A percentile compares a stretch with the other conserved stretches of the same genome.
These are phyloP conservation scores for Amblyraja radiata DNA, from an alignment of 2,797 vertebrate genomes.

Conservation along the genomic window DNA sequence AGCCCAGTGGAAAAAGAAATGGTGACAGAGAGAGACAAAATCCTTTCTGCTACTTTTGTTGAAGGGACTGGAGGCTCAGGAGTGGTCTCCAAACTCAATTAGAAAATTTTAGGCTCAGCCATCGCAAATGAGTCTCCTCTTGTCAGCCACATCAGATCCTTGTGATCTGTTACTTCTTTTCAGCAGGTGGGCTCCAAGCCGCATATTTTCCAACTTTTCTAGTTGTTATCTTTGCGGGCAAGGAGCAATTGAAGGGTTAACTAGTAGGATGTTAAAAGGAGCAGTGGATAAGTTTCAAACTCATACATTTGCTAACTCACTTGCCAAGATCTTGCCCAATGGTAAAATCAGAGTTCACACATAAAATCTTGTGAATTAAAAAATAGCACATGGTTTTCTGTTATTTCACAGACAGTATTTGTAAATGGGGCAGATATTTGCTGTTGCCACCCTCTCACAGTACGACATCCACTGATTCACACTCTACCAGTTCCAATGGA, in stretches of 20 bases:
- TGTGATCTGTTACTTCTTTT: not conserved
- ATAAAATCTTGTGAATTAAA: not conserved
- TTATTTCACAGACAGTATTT: not conserved
- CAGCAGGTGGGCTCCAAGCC: not conserved
- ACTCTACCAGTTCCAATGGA: too few relatives aligned
- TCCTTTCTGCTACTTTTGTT: not conserved
- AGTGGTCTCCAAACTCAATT: not conserved
- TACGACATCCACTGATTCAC: too few relatives aligned
- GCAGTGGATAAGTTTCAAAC: not conserved
- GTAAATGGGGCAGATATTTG: not conserved
- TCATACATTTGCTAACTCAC: not conserved
- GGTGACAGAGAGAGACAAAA: not conserved
- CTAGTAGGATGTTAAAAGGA: not conserved
- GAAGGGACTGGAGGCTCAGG: not conserved
- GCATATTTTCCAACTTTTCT: not conserved
- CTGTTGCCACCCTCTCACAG: too few relatives aligned
- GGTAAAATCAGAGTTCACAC: not conserved
- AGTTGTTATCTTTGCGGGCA: not conserved
- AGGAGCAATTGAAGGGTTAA: too few relatives aligned
- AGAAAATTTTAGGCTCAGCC: not conserved
- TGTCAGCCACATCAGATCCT: not conserved
- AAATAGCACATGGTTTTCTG: not conserved
- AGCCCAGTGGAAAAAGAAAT: not conserved
- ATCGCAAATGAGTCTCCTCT: not conserved
- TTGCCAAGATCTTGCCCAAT: not conserved